These are phyloP conservation scores for Patella depressa DNA, from an alignment of 2,888 invertebrate species.

Conservation along the genomic window DNA sequence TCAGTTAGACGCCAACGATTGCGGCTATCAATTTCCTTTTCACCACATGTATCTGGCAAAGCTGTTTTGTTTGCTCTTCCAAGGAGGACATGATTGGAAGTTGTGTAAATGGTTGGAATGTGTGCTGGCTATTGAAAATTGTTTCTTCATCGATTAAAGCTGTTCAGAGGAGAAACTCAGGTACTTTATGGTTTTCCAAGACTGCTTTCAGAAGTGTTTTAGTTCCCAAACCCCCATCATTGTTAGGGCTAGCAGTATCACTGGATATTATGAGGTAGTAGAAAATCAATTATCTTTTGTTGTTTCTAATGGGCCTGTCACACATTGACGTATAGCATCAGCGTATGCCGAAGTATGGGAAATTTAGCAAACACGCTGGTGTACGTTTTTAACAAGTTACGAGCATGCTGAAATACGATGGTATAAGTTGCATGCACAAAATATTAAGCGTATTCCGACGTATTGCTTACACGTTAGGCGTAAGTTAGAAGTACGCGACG, in stretches of 20 bases:
- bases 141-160: constrained; percentile 22
- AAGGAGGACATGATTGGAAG: constrained; percentile 25
- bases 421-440: no score
- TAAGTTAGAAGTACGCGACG: no score
- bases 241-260: constrained; percentile 66
- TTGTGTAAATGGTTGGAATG: constrained; percentile 20
- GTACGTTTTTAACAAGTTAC: no score
- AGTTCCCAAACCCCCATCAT: constrained; percentile 65
- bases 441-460: no score
- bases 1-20: constrained; percentile 17
- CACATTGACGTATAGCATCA: no score
- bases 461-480: no score
- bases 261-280: constrained; percentile 38
- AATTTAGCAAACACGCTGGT: no score
- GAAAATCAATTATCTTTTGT: not conserved
- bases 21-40: constrained; percentile 9
- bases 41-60: not conserved
- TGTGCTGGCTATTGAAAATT: constrained; percentile 15
- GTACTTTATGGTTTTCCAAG: not conserved
- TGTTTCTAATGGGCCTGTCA: no score
- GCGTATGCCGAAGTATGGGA: no score
- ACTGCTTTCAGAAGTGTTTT: constrained; percentile 43
- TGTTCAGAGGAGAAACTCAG: constrained; percentile 7
- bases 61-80: constrained; percentile 1
- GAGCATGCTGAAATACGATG: no score